A percentile compares a stretch with the other conserved stretches of the same genome.
Evolutionary conservation across 2,113 vertebrate genomes (phyloP).

Genomic region (Nestor notabilis): DNA sequence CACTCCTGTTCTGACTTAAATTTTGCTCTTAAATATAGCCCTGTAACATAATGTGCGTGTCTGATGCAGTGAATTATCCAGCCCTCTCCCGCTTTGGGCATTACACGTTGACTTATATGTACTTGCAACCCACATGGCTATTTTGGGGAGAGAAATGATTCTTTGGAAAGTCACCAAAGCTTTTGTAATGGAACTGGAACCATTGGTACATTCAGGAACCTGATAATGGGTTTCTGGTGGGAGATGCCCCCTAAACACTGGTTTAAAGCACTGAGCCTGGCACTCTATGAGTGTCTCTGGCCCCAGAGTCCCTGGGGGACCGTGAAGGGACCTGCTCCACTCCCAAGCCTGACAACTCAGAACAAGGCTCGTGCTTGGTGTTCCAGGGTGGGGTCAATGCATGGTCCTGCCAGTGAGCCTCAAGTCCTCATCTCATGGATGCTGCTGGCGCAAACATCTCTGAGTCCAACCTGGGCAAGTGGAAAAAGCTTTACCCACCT

Average conservation of each 20-base stretch:
- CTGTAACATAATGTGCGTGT: fast-evolving
- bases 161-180: background rate
- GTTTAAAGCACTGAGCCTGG: background rate
- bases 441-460: background rate
- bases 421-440: fast-evolving
- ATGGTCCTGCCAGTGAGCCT: fast-evolving
- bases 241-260: too few species aligned
- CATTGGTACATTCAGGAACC: background rate
- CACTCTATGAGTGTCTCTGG: background rate
- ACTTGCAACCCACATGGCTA: background rate
- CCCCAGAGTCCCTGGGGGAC: background rate
- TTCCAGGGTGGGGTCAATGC: background rate
- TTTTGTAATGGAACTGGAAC: background rate
- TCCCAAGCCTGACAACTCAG: background rate
- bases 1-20: background rate
- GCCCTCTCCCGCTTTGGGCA: background rate
- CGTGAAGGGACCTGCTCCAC: background rate
- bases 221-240: background rate
- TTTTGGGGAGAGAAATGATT: background rate
- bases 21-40: background rate
- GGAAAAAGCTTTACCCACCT: background rate
- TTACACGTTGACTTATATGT: background rate
- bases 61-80: background rate
- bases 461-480: background rate
- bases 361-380: background rate